phyloP scores from a whole-genome alignment of 2,888 invertebrate genomes.

The Urechis unicinctus region DNA sequence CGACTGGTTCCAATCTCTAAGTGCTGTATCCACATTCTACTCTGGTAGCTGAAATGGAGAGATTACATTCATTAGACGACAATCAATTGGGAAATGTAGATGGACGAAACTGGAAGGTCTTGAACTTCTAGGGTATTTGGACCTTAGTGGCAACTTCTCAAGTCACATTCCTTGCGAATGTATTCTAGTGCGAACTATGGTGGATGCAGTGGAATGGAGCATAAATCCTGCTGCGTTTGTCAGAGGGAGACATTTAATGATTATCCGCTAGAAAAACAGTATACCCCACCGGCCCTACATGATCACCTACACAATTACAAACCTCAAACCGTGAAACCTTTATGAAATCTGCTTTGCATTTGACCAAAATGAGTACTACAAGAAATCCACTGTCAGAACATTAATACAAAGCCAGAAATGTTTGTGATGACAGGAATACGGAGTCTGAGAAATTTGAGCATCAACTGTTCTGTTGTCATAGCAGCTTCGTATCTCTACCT shows the following conservation, averaged over 20 bases:
- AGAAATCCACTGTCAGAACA: constrained; percentile 39
- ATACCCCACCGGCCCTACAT: constrained; percentile 33
- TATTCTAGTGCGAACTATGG: constrained; percentile 6
- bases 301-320: constrained; percentile 48
- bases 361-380: constrained; percentile 19
- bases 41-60: too few relatives aligned
- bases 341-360: constrained; percentile 52
- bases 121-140: too few relatives aligned
- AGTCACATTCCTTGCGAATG: not conserved
- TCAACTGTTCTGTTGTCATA: constrained; percentile 25
- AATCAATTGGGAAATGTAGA: too few relatives aligned
- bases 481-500: constrained; percentile 33
- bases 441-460: constrained; percentile 9
- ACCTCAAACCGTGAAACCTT: constrained; percentile 44
- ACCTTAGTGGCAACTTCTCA: constrained; percentile 36
- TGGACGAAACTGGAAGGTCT: too few relatives aligned
- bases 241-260: too few relatives aligned
- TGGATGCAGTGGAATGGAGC: constrained; percentile 9
- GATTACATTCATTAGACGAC: too few relatives aligned
- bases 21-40: too few relatives aligned
- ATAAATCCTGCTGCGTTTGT: too few relatives aligned
- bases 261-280: constrained; percentile 12
- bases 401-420: constrained; percentile 11
- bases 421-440: constrained; percentile 11
- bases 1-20: constrained; percentile 53